Evolutionary conservation across 2,888 invertebrate genomes (phyloP), one percentile per base, ranked within the genome.

Genomic region (Mesodorylaimus sp.): DNA sequence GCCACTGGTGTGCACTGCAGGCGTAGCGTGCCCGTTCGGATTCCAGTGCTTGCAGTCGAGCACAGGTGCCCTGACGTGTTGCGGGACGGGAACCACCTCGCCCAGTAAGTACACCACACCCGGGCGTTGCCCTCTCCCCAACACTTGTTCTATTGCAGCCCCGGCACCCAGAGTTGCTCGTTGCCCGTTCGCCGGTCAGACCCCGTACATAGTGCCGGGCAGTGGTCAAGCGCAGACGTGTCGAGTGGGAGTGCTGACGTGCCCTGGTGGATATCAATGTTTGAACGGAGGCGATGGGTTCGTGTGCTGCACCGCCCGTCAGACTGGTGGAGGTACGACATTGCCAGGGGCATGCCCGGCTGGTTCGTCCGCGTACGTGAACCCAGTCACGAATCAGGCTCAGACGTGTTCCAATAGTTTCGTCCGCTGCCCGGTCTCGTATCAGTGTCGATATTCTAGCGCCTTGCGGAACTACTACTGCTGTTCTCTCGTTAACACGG

Each of bases 291-390:
- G 32, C 10, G 10, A 32, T 10, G 32, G 32, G 16, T 32, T 32
- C 32, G 16, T 32, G 7, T 32, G 32, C 32, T 32, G 32, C 32
- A 7, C 7, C 10, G 7, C 32, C 10, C n/a, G n/a, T n/a, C n/a
- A n/a, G n/a, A 32, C 32, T 32, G 16, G 32, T 16, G 32, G 32
- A 7, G 32, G 32, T 32, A 32, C 10, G 10, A 7, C 7, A 16
- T n/a, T n/a, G n/a, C n/a, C n/a, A n/a, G n/a, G n/a, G n/a, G 62
- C 64, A 13, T 64, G 64, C 49, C 56, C 61, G 5, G 59, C 63
- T 3, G 61, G 61, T 37, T 59, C 59, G 39, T 57, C 58, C 5
- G 60, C 59, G 19, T 60, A 59, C 41, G 42, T 59, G 21, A 57
- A 61, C 41, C 59, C 59, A 16, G 58, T 58, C 50, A 58, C 55